phyloP scores from a whole-genome alignment of 2,113 vertebrate species.

The Peromyscus californicus region DNA sequence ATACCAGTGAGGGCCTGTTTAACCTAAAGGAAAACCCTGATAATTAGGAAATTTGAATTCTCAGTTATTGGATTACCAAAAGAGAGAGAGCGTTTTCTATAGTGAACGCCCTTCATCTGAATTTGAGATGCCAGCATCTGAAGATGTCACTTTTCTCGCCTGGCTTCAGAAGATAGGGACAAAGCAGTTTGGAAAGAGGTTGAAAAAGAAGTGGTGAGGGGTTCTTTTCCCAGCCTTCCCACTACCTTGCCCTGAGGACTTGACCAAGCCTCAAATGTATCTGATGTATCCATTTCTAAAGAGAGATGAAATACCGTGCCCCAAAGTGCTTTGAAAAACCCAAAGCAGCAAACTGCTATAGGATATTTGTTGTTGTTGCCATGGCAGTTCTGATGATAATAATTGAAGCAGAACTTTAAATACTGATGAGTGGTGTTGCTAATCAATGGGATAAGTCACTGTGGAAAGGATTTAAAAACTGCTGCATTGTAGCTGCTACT shows the following conservation, averaged over 20 bases:
- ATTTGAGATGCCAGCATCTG: not conserved
- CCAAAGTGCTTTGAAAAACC: conserved; percentile 7
- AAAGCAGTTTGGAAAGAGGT: conserved; percentile 3
- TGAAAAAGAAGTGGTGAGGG: not conserved
- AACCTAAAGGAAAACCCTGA: not conserved
- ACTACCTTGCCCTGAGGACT: not conserved
- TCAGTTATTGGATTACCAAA: not conserved
- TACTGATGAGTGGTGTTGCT: conserved; percentile 57
- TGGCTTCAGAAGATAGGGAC: not conserved
- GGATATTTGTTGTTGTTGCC: not conserved
- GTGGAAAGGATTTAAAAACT: not conserved
- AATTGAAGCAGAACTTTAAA: conserved; percentile 61
- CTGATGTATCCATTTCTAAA: not conserved
- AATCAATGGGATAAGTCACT: conserved; percentile 9
- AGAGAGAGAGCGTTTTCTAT: not conserved
- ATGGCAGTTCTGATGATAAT: not conserved
- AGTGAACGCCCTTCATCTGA: not conserved
- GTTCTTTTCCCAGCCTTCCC: not conserved
- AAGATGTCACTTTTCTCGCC: not conserved
- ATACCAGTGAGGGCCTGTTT: not conserved
- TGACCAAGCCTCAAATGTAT: not conserved
- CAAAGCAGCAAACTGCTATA: not conserved
- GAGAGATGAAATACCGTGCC: not conserved
- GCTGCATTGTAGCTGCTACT: not conserved
- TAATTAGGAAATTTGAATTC: conserved; percentile 51